A percentile compares a stretch with the other conserved stretches of the same genome.
Conservation (phyloP, 2,797 vertebrate genomes). For the Tamandua tetradactyla region DNA sequence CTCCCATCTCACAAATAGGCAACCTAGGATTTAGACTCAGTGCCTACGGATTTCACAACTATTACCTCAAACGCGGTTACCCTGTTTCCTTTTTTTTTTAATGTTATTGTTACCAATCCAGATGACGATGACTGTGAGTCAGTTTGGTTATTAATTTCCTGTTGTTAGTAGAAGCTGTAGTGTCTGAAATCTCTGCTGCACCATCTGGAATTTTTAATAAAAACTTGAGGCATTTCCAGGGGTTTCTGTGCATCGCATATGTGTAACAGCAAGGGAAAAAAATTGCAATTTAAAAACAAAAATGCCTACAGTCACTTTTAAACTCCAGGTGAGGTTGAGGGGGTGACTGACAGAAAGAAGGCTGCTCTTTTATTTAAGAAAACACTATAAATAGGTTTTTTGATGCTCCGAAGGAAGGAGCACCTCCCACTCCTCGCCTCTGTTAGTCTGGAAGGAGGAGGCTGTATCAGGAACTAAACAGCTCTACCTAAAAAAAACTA, state of each 20-base stretch:
- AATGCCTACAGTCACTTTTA: constrained; percentile 68
- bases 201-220: constrained; percentile 80
- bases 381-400: constrained; percentile 58
- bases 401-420: constrained; percentile 11
- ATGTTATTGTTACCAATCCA: constrained; percentile 24
- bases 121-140: constrained; percentile 56
- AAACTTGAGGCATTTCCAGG: constrained; percentile 74
- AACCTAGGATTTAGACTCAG: background rate
- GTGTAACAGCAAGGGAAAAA: constrained; percentile 51
- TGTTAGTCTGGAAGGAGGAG: background rate
- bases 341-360: constrained; percentile 26
- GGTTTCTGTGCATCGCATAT: constrained; percentile 50
- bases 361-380: constrained; percentile 65
- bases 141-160: constrained; percentile 78
- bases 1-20: background rate
- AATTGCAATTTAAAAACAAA: constrained; percentile 59
- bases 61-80: background rate
- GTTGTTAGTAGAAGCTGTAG: constrained; percentile 72
- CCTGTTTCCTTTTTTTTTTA: background rate
- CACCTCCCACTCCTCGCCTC: background rate
- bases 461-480: background rate
- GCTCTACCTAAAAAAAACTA: background rate
- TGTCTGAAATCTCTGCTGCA: constrained; percentile 68
- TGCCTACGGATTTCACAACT: background rate
- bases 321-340: constrained; percentile 48